phyloP scores from a whole-genome alignment of 2,797 vertebrate species.

The Gymnothorax javanicus region DNA sequence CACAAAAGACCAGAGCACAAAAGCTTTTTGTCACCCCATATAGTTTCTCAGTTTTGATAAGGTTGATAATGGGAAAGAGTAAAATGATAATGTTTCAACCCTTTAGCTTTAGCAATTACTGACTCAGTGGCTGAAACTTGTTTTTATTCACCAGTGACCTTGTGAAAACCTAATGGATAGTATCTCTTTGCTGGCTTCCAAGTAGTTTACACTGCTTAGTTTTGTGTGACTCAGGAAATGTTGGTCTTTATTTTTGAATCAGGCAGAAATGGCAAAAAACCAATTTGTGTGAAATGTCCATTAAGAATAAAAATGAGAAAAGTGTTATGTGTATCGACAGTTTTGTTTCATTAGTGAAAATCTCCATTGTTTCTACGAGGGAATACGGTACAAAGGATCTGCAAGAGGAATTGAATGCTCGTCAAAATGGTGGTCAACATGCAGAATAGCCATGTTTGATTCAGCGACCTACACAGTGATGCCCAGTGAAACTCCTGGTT shows the following conservation, averaged over 20 bases:
- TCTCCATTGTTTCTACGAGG: not conserved
- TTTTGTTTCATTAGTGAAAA: not conserved
- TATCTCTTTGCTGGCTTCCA: not conserved
- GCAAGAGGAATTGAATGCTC: not conserved
- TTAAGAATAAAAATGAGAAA: not conserved
- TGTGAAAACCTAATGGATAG: too few relatives aligned
- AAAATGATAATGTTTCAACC: conserved; percentile 58
- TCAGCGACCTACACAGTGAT: not conserved
- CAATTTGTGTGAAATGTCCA: not conserved
- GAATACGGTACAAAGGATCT: not conserved
- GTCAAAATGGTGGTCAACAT: not conserved
- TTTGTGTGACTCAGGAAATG: not conserved
- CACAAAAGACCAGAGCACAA: conserved; percentile 76
- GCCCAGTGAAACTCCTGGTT: not conserved
- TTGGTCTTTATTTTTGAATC: not conserved
- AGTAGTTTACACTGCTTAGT: not conserved
- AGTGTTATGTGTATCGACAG: not conserved
- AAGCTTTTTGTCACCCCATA: conserved; percentile 72
- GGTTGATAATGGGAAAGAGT: conserved; percentile 62
- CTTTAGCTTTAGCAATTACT: not conserved
- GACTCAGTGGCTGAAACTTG: not conserved
- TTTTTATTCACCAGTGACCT: conserved; percentile 2
- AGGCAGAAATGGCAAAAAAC: not conserved
- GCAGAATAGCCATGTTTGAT: not conserved
- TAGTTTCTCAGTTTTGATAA: conserved; percentile 68